A percentile compares a stretch with the other conserved stretches of the same genome.
Evolutionary conservation across 2,888 invertebrate genomes (phyloP).

Genomic region (Trachelus stipa): DNA sequence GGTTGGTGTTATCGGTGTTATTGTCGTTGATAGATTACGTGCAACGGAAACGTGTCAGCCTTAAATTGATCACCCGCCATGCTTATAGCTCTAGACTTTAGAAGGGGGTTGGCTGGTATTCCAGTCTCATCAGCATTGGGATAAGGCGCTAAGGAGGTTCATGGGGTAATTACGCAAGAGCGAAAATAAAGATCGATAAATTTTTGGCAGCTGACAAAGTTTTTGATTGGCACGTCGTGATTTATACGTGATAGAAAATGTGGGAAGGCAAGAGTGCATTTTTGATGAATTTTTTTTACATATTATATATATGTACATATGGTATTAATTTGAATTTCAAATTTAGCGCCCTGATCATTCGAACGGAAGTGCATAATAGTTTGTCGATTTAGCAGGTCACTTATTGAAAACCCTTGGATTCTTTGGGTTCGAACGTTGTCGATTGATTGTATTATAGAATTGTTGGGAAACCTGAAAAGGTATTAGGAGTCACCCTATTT

Average conservation of each 20-base stretch:
- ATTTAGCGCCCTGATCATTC: too few relatives aligned
- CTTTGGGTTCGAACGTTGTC: neutral
- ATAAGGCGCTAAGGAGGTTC: neutral
- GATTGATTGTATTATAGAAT: neutral
- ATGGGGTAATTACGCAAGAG: neutral
- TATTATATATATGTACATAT: too few relatives aligned
- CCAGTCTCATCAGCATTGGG: neutral
- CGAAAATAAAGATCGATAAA: neutral
- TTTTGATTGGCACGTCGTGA: neutral
- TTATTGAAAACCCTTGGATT: too few relatives aligned
- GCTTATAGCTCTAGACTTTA: neutral
- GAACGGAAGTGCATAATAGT: too few relatives aligned
- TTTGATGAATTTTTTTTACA: too few relatives aligned
- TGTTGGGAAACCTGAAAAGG: neutral
- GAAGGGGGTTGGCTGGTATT: neutral
- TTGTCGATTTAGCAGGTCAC: too few relatives aligned
- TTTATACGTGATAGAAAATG: neutral
- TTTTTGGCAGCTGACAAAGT: neutral
- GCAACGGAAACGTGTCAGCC: slow-evolving; percentile 37
- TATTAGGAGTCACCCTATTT: neutral
- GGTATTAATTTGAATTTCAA: too few relatives aligned
- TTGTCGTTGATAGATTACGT: slow-evolving; percentile 42
- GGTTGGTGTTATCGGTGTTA: slow-evolving; percentile 30
- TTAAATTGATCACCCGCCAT: slow-evolving; percentile 40
- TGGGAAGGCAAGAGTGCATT: too few relatives aligned